Percentiles rank a stretch among this genome's conserved stretches.
phyloP scores from a whole-genome alignment of 2,888 invertebrate species.

The Endomychus coccineus region DNA sequence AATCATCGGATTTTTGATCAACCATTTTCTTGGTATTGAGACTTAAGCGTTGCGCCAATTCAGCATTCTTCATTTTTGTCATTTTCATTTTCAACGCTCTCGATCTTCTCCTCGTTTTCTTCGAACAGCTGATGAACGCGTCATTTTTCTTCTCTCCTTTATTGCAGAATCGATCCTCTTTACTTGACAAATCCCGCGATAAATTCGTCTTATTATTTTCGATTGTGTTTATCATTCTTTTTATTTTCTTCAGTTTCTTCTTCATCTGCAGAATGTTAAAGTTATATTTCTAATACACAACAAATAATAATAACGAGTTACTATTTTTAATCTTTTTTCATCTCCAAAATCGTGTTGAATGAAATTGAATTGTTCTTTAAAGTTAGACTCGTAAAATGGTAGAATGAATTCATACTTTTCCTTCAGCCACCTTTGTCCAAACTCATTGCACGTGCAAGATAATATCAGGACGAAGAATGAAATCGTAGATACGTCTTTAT shows the following conservation, averaged over 20 bases:
- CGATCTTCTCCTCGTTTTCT: conserved; percentile 30
- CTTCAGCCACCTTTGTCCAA: conserved; percentile 28
- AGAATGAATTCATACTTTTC: conserved; percentile 27
- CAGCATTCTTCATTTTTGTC: conserved; percentile 31
- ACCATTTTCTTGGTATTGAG: background rate
- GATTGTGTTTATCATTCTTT: conserved; percentile 14
- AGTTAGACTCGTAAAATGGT: conserved; percentile 24
- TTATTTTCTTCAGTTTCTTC: conserved; percentile 21
- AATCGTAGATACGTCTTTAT: conserved; percentile 5
- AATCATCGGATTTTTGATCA: no score
- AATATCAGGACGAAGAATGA: conserved; percentile 15
- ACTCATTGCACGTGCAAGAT: conserved; percentile 13
- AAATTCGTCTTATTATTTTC: background rate
- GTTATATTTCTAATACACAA: no score
- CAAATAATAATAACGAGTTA: conserved; percentile 8
- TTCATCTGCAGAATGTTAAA: conserved; percentile 19
- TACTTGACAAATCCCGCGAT: background rate
- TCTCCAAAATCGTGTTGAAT: conserved; percentile 21
- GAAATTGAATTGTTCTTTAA: conserved; percentile 18
- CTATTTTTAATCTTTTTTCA: conserved; percentile 19
- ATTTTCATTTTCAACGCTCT: conserved; percentile 33
- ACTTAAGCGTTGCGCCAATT: conserved; percentile 23
- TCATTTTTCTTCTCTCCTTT: background rate
- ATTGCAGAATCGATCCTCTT: background rate
- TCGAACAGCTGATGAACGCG: conserved; percentile 15